A percentile compares a stretch with the other conserved stretches of the same genome.
phyloP scores from a whole-genome alignment of 2,797 vertebrate genomes.

The Karalla daura region DNA sequence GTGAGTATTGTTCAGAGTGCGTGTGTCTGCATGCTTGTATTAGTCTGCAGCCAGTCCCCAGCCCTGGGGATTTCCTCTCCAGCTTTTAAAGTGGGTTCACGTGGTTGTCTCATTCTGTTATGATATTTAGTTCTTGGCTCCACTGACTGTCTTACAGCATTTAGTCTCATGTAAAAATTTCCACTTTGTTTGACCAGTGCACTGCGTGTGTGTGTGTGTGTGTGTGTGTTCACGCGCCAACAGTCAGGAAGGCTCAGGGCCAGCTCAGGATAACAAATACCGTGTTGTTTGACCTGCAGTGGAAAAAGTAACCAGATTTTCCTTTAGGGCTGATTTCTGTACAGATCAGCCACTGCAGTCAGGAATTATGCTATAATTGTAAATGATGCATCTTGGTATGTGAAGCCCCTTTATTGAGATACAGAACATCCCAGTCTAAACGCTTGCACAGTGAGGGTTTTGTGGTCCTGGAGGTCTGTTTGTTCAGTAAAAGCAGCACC shows the following conservation, averaged over 20 bases:
- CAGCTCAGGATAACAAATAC: conserved; percentile 1
- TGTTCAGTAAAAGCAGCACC: background rate
- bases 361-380: conserved; percentile 31
- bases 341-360: conserved; percentile 22
- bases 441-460: background rate
- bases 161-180: background rate
- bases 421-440: background rate
- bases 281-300: conserved; percentile 2
- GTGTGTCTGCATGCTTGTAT: background rate
- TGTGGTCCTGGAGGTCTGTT: background rate
- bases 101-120: background rate
- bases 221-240: too few species aligned
- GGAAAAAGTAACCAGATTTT: conserved; percentile 21
- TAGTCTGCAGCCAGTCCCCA: background rate
- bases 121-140: background rate
- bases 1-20: background rate
- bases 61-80: background rate
- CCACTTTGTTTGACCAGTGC: background rate
- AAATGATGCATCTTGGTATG: conserved; percentile 4
- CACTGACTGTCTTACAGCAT: background rate
- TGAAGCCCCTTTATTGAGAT: background rate
- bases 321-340: conserved; percentile 9
- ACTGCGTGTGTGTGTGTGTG: too few species aligned
- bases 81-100: background rate
- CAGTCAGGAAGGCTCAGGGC: background rate